phyloP scores from a whole-genome alignment of 2,113 vertebrate species.

The Poecilia latipinna region DNA sequence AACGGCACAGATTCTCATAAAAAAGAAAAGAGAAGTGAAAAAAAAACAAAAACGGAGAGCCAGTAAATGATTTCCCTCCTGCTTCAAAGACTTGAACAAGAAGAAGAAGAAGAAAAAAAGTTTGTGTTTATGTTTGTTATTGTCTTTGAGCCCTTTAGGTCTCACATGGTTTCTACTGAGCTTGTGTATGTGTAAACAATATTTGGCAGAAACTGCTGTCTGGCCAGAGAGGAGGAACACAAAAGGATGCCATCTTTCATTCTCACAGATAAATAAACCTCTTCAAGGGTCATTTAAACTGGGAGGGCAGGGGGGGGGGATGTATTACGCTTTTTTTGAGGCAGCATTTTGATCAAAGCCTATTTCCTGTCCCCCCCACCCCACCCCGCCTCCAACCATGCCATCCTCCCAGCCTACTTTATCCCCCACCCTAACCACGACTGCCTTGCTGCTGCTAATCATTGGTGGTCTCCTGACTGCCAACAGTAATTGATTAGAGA shows the following conservation, averaged over 20 bases:
- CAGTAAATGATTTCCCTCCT: conserved; percentile 75
- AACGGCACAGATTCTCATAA: conserved; percentile 73
- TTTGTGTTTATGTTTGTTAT: conserved; percentile 70
- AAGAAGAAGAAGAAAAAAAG: conserved; percentile 53
- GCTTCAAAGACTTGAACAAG: conserved; percentile 72
- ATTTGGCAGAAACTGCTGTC: conserved; percentile 31
- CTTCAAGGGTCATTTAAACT: conserved; percentile 61
- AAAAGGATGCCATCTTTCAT: conserved; percentile 55
- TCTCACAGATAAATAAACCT: conserved; percentile 60
- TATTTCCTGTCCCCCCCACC: conserved; percentile 28
- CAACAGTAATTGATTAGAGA: conserved; percentile 83
- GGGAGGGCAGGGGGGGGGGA: conserved; percentile 16
- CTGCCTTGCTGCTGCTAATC: conserved; percentile 75
- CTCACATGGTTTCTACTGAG: conserved; percentile 44
- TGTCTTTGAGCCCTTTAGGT: conserved; percentile 43
- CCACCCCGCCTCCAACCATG: background rate
- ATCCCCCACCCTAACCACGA: conserved; percentile 53
- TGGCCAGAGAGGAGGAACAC: conserved; percentile 23
- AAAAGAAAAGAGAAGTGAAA: background rate
- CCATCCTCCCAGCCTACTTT: conserved; percentile 18
- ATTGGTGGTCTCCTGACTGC: conserved; percentile 82
- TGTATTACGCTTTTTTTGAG: conserved; percentile 53
- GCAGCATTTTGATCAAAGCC: conserved; percentile 75
- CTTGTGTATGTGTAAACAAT: conserved; percentile 45
- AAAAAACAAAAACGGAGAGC: conserved; percentile 37